Evolutionary conservation across 2,888 invertebrate genomes (phyloP).

Genomic region (Amorpha juglandis): DNA sequence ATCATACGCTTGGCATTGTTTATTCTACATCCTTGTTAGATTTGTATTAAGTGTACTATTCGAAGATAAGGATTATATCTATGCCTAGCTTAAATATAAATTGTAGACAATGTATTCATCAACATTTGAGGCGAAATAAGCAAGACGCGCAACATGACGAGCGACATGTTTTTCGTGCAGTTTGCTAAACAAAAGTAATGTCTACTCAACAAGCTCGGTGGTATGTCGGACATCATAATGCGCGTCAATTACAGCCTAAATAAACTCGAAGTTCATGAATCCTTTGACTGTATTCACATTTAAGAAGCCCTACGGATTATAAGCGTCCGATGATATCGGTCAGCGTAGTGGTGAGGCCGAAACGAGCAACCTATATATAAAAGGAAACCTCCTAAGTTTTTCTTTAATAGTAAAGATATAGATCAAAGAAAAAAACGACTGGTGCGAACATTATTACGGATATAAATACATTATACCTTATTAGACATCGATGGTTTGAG

Average conservation of each 20-base stretch:
- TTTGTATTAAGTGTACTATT: not conserved
- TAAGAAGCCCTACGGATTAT: conserved; percentile 1
- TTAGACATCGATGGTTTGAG: conserved; percentile 28
- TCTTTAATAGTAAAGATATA: too few species aligned
- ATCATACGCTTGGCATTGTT: not conserved
- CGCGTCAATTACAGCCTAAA: not conserved
- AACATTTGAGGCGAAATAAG: not conserved
- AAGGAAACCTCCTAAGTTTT: conserved; percentile 7
- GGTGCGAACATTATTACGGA: not conserved
- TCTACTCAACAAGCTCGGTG: too few species aligned
- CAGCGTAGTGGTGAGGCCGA: not conserved
- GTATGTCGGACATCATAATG: too few species aligned
- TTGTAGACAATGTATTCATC: not conserved
- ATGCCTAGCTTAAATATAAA: not conserved
- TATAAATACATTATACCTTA: conserved; percentile 3
- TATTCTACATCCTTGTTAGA: not conserved
- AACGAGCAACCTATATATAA: not conserved
- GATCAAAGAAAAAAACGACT: not conserved
- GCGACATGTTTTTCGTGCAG: too few species aligned
- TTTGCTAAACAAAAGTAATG: too few species aligned
- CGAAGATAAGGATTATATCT: not conserved
- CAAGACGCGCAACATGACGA: not conserved
- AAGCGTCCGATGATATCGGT: not conserved
- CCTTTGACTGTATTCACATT: not conserved
- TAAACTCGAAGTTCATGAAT: not conserved